Evolutionary conservation across 1,140 invertebrate genomes (phyloP).

Genomic region (Charaxes varanes): DNA sequence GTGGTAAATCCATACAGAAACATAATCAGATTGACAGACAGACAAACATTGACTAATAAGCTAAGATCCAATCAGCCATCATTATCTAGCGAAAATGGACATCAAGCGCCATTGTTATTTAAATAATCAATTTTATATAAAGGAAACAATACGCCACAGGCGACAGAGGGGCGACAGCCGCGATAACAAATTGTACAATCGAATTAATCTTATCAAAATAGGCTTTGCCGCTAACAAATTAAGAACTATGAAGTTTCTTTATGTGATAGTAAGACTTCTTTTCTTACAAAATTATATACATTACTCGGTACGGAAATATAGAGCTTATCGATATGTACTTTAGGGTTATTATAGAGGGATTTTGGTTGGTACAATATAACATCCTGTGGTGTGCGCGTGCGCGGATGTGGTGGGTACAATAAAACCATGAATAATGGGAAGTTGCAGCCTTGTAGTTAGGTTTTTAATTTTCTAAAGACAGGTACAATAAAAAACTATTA

Average conservation of each 20-base stretch:
- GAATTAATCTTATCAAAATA: conserved; percentile 1
- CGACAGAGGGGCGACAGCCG: conserved; percentile 11
- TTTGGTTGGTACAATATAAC: conserved; percentile 11
- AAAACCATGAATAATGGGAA: conserved; percentile 43
- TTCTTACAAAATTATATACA: conserved; percentile 5
- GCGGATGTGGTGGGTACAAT: conserved; percentile 52
- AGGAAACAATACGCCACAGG: conserved; percentile 14
- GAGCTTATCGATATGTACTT: conserved; percentile 7
- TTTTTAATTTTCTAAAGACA: too few relatives aligned
- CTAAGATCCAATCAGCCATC: conserved; percentile 1
- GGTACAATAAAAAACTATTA: background rate
- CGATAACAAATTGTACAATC: conserved; percentile 1
- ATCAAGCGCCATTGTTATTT: conserved; percentile 18
- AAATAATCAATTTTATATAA: conserved; percentile 18
- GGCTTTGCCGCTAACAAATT: conserved; percentile 8
- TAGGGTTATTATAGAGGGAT: conserved; percentile 1
- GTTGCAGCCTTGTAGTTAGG: conserved; percentile 24
- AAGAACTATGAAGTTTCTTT: conserved; percentile 8
- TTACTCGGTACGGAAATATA: conserved; percentile 8
- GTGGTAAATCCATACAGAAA: too few relatives aligned
- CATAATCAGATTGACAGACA: too few relatives aligned
- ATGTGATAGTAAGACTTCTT: conserved; percentile 8
- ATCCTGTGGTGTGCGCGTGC: conserved; percentile 51
- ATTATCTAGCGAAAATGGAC: conserved; percentile 12
- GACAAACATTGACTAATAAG: too few relatives aligned